A percentile compares a stretch with the other conserved stretches of the same genome.
phyloP scores from a whole-genome alignment of 2,888 invertebrate genomes.

The Cepaea hortensis region DNA sequence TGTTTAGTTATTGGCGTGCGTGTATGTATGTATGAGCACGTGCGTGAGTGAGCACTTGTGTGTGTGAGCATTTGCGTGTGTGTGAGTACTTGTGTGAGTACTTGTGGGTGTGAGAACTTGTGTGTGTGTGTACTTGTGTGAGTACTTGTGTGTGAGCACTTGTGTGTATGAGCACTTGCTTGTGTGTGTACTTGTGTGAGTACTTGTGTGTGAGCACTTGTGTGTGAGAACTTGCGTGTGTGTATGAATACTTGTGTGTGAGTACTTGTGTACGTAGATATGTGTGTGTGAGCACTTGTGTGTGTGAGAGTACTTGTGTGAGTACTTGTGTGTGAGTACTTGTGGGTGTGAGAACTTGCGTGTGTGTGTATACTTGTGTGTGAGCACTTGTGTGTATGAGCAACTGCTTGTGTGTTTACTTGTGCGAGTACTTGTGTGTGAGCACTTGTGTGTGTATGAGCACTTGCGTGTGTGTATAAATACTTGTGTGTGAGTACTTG shows the following conservation, averaged over 20 bases:
- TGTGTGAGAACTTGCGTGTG: not conserved
- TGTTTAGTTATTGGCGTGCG: too few species aligned
- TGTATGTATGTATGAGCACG: too few species aligned
- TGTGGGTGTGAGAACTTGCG: too few species aligned
- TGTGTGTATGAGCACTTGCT: not conserved
- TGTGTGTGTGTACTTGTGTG: constrained; percentile 20
- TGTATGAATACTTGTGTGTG: not conserved
- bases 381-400: too few species aligned
- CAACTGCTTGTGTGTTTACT: too few species aligned
- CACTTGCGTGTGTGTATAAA: too few species aligned
- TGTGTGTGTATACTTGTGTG: too few species aligned
- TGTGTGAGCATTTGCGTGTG: constrained; percentile 12
- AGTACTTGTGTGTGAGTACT: too few species aligned
- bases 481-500: too few species aligned
- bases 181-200: not conserved
- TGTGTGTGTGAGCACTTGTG: not conserved
- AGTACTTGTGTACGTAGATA: not conserved
- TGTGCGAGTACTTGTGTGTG: too few species aligned
- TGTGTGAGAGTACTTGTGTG: too few species aligned
- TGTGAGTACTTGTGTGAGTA: constrained; percentile 19
- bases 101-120: constrained; percentile 4
- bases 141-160: not conserved
- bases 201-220: not conserved
- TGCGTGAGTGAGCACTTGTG: not conserved
- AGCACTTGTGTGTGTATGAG: too few species aligned